Evolutionary conservation across 2,888 invertebrate species (phyloP).

Genomic region (Busseola fusca): DNA sequence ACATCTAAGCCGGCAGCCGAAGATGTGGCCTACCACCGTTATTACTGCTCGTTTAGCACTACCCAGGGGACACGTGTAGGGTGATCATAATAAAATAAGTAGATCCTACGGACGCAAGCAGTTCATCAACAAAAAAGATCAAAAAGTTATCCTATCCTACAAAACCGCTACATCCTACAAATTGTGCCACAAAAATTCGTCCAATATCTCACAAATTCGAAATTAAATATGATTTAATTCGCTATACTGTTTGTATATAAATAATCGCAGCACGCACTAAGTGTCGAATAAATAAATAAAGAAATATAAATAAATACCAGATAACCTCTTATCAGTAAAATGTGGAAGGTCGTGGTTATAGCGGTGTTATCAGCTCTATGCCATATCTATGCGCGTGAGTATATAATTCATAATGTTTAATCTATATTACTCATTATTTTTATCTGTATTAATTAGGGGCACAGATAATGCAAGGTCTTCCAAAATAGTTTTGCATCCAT

Average conservation of each 20-base stretch:
- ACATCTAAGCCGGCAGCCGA: no score
- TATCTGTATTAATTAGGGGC: neutral
- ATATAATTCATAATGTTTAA: constrained; percentile 31
- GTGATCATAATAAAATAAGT: no score
- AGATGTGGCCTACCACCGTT: no score
- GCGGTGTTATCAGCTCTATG: constrained; percentile 51
- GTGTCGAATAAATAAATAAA: constrained; percentile 42
- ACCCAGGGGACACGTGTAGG: no score
- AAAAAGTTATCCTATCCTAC: no score
- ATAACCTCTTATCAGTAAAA: constrained; percentile 56
- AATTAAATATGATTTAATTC: constrained; percentile 46
- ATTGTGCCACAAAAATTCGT: constrained; percentile 26
- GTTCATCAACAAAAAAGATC: no score
- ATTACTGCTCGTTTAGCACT: no score
- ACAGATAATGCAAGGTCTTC: neutral
- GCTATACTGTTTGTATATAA: constrained; percentile 49
- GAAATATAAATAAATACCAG: constrained; percentile 35
- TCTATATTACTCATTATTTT: constrained; percentile 19
- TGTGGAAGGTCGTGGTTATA: constrained; percentile 62
- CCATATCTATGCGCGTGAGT: constrained; percentile 61
- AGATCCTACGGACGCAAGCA: no score
- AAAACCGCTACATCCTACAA: constrained; percentile 32
- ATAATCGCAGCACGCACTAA: constrained; percentile 49
- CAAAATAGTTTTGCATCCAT: neutral
- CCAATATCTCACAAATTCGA: constrained; percentile 20